Evolutionary conservation across 2,888 invertebrate genomes (phyloP).

Genomic region (Coremacera marginata): DNA sequence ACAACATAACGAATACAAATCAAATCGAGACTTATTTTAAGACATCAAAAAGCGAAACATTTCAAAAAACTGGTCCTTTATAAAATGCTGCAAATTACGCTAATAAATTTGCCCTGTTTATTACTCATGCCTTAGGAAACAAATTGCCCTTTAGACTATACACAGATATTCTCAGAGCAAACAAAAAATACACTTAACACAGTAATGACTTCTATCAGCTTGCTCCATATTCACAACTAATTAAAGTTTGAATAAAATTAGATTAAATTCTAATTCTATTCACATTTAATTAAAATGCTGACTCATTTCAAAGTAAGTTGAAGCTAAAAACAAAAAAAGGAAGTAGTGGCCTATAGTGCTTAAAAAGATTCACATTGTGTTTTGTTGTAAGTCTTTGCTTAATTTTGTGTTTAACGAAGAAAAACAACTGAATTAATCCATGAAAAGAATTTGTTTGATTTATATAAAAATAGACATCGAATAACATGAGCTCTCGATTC

Average conservation of each 20-base stretch:
- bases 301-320: not conserved
- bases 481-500: not conserved
- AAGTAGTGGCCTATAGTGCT: not conserved
- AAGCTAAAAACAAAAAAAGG: not conserved
- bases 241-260: too few species aligned
- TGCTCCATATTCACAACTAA: not conserved
- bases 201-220: not conserved
- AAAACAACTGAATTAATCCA: not conserved
- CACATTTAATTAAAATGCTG: not conserved
- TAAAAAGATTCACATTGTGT: not conserved
- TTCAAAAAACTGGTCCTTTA: not conserved
- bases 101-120: constrained; percentile 50
- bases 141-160: constrained; percentile 24
- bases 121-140: constrained; percentile 39
- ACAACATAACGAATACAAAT: too few species aligned
- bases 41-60: not conserved
- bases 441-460: not conserved
- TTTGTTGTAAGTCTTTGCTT: not conserved
- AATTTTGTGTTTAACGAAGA: not conserved
- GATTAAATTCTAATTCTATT: not conserved
- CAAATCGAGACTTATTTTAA: too few species aligned
- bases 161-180: not conserved
- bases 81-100: constrained; percentile 24
- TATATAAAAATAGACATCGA: not conserved
- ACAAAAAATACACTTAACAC: not conserved